A percentile compares a stretch with the other conserved stretches of the same genome.
Evolutionary conservation across 2,113 vertebrate species (phyloP).

Genomic region (rat (Rattus norvegicus)): GRCr8 NC_086019.1:166559501-166560000

Average conservation of each 20-base stretch:
- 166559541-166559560: not conserved
- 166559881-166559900: not conserved
- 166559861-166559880: not conserved
- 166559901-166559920: not conserved
- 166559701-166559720: no score
- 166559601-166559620: not conserved
- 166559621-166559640: not conserved
- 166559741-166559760: not conserved
- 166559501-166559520: not conserved
- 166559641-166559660: no score
- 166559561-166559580: not conserved
- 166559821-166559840: not conserved
- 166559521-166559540: constrained; percentile 14
- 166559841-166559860: not conserved
- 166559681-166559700: no score
- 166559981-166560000: constrained; percentile 27
- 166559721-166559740: not conserved
- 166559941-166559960: not conserved
- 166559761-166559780: not conserved
- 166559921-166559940: not conserved
- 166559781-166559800: not conserved
- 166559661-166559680: no score
- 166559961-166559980: constrained; percentile 14
- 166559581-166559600: not conserved
- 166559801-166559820: not conserved